Base-by-base conservation (phyloP, 2,888 invertebrate species). In the Capitulum mitella region DNA sequence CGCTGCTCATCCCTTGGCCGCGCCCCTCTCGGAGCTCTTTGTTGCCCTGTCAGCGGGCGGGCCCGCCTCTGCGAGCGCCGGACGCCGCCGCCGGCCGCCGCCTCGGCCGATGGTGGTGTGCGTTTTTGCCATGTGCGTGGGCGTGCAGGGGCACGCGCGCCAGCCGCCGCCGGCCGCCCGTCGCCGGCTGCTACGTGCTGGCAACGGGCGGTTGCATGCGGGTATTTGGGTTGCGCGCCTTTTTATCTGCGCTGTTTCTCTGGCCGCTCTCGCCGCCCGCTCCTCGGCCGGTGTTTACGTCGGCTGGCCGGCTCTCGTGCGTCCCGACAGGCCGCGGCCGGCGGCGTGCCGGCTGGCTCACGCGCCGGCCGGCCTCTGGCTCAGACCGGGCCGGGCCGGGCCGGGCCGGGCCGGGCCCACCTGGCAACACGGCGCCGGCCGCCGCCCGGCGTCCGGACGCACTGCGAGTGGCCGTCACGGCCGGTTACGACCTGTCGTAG, bases 81-180 rank as follows among this genome's bases (percentile, higher is more conserved):
- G 51, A 22, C 22, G 51, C 16, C 16, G 51, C 19, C 12, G 19
- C 22, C 12, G 12, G 51, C 51, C 19, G 51, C 51, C 19, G 51
- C 51, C 46, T 12, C 19, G 14, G 51, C 51, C 14, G 46, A 14
- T 46, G 46, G 6, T 46, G 46, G 46, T 6, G 10, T 46, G 51
- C 51, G 19, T 58, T 58, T 58, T 58, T 58, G 29, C n/a, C 58
- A 58, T n/a, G 58, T n/a, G 58, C n/a, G 58, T 29, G 58, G 58
- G 58, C 54, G 10, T 58, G 58, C 58, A 29, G 10, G n/a, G 58
- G 58, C 58, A 58, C 58, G 58, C n/a, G 58, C 58, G n/a, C n/a
- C 1, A 51, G n/a, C 26, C 26, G 54, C 26, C 26, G 10, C 58
- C 10, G 29, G 58, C n/a, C n/a, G 58, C 58, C 10, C 12, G 58